Evolutionary conservation across 2,797 vertebrate species (phyloP).

Genomic region (Adrianichthys oophorus): DNA sequence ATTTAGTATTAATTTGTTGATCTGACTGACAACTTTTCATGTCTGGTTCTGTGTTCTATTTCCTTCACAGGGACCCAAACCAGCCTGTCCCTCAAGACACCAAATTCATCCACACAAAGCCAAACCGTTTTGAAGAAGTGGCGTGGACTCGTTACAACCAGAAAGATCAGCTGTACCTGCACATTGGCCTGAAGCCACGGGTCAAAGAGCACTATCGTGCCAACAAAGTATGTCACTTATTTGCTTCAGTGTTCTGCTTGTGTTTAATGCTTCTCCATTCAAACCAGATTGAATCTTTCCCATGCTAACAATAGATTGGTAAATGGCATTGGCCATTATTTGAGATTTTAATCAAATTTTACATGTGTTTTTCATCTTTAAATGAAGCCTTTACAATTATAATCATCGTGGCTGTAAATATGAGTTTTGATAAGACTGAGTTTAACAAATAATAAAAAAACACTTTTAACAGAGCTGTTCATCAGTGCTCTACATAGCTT

Average conservation of each 20-base stretch:
- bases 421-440: no score
- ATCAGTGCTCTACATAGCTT: no score
- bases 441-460: no score
- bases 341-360: no score
- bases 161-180: constrained; percentile 98
- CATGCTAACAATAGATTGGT: no score
- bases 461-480: no score
- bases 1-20: neutral
- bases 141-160: constrained; percentile 98
- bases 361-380: no score
- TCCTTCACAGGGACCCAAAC: constrained; percentile 89
- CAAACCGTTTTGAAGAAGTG: constrained; percentile 98
- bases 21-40: neutral
- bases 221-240: constrained; percentile 84
- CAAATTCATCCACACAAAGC: constrained; percentile 99
- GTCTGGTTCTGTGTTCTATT: neutral
- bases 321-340: no score
- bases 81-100: constrained; percentile 99
- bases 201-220: constrained; percentile 99
- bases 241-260: neutral
- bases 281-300: no score
- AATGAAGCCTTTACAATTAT: no score
- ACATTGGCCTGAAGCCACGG: constrained; percentile 98
- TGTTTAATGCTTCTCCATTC: no score
- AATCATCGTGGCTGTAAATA: no score